Evolutionary conservation across 2,797 vertebrate genomes (phyloP).

Genomic region (Leptodactylus fallax): DNA sequence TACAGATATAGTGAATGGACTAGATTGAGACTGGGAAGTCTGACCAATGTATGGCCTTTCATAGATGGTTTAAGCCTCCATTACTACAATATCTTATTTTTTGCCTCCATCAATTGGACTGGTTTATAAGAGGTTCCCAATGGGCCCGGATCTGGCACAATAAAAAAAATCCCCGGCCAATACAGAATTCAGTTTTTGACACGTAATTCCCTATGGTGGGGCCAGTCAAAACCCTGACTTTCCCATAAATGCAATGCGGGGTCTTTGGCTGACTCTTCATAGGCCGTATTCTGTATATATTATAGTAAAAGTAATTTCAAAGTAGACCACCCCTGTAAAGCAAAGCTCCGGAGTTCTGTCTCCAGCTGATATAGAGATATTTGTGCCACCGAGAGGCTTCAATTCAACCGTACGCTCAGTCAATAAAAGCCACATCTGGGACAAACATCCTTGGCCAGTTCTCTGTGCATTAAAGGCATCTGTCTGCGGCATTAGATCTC

Average conservation of each 20-base stretch:
- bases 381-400: background rate
- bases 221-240: too few relatives aligned
- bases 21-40: too few relatives aligned
- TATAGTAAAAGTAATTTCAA: background rate
- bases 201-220: too few relatives aligned
- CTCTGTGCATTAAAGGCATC: conserved; percentile 12
- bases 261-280: too few relatives aligned
- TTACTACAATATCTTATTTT: background rate
- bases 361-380: background rate
- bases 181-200: background rate
- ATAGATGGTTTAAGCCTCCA: background rate
- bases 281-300: too few relatives aligned
- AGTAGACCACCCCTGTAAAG: background rate
- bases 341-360: background rate
- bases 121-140: background rate
- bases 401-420: background rate
- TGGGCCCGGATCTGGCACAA: background rate
- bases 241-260: too few relatives aligned
- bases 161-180: background rate
- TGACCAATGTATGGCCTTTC: too few relatives aligned
- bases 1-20: too few relatives aligned
- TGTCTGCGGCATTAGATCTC: conserved; percentile 17
- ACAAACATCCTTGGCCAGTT: background rate
- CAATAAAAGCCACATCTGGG: conserved; percentile 20
- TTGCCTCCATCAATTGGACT: background rate